Percentiles rank a stretch among this genome's conserved stretches.
These are phyloP conservation scores for Adrianichthys oophorus DNA, from an alignment of 2,797 vertebrate genomes.

Conservation along the genomic window DNA sequence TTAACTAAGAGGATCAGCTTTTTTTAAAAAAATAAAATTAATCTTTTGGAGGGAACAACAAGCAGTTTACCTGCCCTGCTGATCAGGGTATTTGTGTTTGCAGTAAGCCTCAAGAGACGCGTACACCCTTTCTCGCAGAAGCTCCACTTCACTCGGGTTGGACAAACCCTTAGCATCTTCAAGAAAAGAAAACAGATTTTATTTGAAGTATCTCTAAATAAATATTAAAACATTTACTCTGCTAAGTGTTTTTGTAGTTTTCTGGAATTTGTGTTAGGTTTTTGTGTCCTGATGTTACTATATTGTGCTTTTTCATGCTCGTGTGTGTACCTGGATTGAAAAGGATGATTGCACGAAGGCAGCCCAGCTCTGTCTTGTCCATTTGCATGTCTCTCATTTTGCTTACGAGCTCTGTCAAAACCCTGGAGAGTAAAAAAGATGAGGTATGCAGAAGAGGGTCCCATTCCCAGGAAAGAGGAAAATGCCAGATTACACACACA, in stretches of 20 bases:
- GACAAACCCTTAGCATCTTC: conserved; percentile 92
- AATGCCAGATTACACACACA: neutral
- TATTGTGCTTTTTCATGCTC: neutral
- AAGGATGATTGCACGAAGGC: conserved; percentile 86
- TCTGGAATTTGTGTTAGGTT: neutral
- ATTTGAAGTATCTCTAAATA: fast-evolving
- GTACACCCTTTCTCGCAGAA: conserved; percentile 90
- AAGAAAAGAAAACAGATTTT: conserved; percentile 6
- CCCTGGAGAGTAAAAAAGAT: conserved; percentile 69
- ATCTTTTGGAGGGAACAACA: too few relatives aligned
- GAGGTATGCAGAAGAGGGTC: conserved; percentile 14
- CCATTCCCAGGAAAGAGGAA: conserved; percentile 9
- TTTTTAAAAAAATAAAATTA: too few relatives aligned
- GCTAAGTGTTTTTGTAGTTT: neutral
- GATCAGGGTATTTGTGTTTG: conserved; percentile 94
- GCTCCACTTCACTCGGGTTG: conserved; percentile 89
- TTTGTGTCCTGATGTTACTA: neutral
- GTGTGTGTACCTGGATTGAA: conserved; percentile 86
- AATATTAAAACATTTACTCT: neutral
- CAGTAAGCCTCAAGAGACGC: conserved; percentile 93
- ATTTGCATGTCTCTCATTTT: conserved; percentile 98
- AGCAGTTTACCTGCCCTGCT: conserved; percentile 87
- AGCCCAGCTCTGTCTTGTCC: conserved; percentile 94
- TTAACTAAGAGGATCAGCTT: too few relatives aligned
- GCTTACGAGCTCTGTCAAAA: conserved; percentile 92